phyloP scores from a whole-genome alignment of 2,113 vertebrate genomes.

The Takifugu flavidus region DNA sequence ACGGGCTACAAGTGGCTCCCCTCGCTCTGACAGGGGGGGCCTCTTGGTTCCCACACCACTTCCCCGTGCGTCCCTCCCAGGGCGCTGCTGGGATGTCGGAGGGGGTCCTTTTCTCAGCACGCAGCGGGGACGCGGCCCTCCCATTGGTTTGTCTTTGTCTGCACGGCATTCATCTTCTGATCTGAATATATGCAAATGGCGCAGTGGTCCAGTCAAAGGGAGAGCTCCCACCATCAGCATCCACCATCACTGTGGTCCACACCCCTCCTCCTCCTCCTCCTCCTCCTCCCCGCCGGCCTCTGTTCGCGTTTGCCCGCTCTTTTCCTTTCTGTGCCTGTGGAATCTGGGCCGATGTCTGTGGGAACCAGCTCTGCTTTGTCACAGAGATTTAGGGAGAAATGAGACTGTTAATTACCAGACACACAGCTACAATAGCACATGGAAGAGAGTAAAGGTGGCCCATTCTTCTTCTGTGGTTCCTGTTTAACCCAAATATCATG shows the following conservation, averaged over 20 bases:
- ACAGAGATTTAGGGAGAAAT: constrained; percentile 42
- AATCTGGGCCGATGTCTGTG: constrained; percentile 36
- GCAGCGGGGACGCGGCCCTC: constrained; percentile 47
- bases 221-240: constrained; percentile 40
- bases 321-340: constrained; percentile 46
- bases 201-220: constrained; percentile 51
- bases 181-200: constrained; percentile 80
- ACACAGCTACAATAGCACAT: constrained; percentile 16
- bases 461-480: background rate
- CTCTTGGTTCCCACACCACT: constrained; percentile 74
- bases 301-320: constrained; percentile 52
- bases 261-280: background rate
- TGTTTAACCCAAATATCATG: constrained; percentile 5
- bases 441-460: background rate
- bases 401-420: constrained; percentile 49
- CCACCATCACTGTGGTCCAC: background rate
- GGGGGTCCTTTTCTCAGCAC: constrained; percentile 40
- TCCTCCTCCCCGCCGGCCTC: constrained; percentile 2
- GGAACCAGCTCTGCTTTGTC: constrained; percentile 65
- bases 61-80: constrained; percentile 56
- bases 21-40: constrained; percentile 58
- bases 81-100: constrained; percentile 56
- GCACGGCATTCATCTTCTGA: constrained; percentile 60
- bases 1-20: constrained; percentile 61
- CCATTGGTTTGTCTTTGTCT: constrained; percentile 69